Conservation (phyloP, 2,888 invertebrate species). For the Calameuta idolon region DNA sequence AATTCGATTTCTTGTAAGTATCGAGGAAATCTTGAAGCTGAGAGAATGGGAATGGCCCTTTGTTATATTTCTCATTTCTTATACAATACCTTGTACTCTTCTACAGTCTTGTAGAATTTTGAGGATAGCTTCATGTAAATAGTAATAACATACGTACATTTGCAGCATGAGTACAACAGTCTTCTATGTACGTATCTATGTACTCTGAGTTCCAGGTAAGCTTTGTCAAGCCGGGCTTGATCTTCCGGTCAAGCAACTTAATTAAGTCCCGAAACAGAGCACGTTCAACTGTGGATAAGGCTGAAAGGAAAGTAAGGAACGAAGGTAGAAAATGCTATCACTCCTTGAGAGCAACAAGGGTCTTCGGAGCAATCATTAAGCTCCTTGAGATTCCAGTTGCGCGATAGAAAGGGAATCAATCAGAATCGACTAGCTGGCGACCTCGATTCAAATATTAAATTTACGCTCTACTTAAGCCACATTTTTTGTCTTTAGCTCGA, state of each 20-base stretch:
- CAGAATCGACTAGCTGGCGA: neutral
- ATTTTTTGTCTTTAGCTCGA: neutral
- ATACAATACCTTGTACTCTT: neutral
- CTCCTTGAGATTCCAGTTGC: neutral
- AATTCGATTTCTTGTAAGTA: constrained; percentile 85
- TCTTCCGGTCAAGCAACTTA: constrained; percentile 72
- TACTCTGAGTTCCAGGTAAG: constrained; percentile 81
- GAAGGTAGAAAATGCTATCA: neutral
- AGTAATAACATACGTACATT: constrained; percentile 68
- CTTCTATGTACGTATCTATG: constrained; percentile 78
- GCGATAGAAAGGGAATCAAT: neutral
- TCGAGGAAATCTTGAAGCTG: constrained; percentile 83
- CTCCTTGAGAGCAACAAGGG: neutral
- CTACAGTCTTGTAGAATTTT: neutral
- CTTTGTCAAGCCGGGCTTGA: constrained; percentile 79
- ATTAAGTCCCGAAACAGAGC: constrained; percentile 83
- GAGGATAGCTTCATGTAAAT: neutral
- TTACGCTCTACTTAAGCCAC: neutral
- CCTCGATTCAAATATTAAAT: neutral
- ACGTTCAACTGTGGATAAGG: constrained; percentile 82
- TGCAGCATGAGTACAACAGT: constrained; percentile 76
- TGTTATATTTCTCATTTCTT: neutral
- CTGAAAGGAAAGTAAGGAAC: constrained; percentile 54
- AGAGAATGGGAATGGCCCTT: constrained; percentile 42
- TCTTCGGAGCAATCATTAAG: neutral